Evolutionary conservation across 1,140 invertebrate genomes (phyloP), one percentile per base, ranked within the genome.

Genomic region (Sarcophaga bullata): DNA sequence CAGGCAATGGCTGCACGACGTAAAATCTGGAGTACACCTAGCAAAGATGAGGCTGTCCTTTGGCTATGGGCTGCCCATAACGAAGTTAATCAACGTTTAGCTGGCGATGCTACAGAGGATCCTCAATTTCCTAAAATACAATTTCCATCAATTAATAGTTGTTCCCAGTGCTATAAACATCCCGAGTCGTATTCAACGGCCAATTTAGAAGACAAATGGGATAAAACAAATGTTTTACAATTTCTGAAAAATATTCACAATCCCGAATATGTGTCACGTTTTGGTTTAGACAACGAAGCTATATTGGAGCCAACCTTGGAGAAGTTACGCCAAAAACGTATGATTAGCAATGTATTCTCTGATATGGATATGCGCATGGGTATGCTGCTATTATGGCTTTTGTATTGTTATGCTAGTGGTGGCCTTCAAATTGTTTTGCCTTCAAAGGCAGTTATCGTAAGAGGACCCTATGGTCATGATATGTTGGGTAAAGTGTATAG

Each of bases 51-150:
- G 73, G 93, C 94, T 19, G 93, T 99, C 0, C 86, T 99, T 8
- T 99, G 98, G 97, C 90, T 99, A 4, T 99, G 98, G 98, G 92
- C 92, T 81, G 95, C 97, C 2, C 98, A 99, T 87, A 99, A 99
- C 91, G 94, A 95, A 90, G 98, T 97, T 0, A 99, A 99, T 89
- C 91, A 94, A 84, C 93, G 98, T 84, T 90, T 99, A 15, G 92
- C 95, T 49, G 95, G 96, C 0, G 96, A 98, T 90, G 75, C 91
- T 1, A 97, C 96, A 11, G 98, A 99, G 90, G 98, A 99, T 92
- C 97, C 98, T 0, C 85, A 92, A 81, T 94, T 95, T 91, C 97
- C 95, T 1, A 99, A 99, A 91, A 92, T 95, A 54, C 95, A 97
- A 87, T 99, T 98, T 91, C 98, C 98, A 1, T 91, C 93, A 11